Conservation (phyloP, 2,888 invertebrate species). For the Cinara cedri region DNA sequence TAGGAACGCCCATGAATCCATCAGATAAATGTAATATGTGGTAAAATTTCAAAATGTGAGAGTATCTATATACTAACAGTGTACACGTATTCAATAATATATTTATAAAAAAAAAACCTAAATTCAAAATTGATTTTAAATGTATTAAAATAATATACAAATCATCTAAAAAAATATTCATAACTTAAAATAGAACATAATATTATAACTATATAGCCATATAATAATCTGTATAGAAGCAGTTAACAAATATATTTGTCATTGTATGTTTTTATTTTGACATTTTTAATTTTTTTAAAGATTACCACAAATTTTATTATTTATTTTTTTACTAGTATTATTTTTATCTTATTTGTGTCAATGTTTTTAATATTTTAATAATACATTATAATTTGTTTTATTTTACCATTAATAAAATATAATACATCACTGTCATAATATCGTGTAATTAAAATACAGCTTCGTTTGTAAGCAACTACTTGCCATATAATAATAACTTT, state of each 20-base stretch:
- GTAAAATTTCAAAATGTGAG: slow-evolving; percentile 64
- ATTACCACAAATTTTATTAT: slow-evolving; percentile 21
- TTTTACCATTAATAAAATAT: slow-evolving; percentile 51
- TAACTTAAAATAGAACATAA: slow-evolving; percentile 32
- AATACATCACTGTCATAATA: slow-evolving; percentile 14
- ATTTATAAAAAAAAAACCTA: not conserved
- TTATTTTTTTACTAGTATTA: slow-evolving; percentile 50
- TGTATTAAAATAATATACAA: not conserved
- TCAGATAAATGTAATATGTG: slow-evolving; percentile 84
- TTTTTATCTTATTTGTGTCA: slow-evolving; percentile 34
- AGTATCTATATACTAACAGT: no score
- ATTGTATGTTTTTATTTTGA: not conserved
- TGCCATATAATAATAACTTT: no score
- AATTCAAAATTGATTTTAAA: slow-evolving; percentile 14
- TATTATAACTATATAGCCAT: no score
- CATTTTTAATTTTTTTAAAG: slow-evolving; percentile 30
- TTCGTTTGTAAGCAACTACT: not conserved
- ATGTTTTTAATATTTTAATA: slow-evolving; percentile 41
- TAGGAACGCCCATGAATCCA: slow-evolving; percentile 84
- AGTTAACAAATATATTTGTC: no score
- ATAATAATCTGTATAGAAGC: no score
- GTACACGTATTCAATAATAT: not conserved
- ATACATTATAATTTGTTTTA: slow-evolving; percentile 36
- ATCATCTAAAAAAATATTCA: slow-evolving; percentile 33
- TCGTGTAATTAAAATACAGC: not conserved